These are phyloP conservation scores for Papilio aristodemus DNA, from an alignment of 1,140 invertebrate species.

Conservation along the genomic window DNA sequence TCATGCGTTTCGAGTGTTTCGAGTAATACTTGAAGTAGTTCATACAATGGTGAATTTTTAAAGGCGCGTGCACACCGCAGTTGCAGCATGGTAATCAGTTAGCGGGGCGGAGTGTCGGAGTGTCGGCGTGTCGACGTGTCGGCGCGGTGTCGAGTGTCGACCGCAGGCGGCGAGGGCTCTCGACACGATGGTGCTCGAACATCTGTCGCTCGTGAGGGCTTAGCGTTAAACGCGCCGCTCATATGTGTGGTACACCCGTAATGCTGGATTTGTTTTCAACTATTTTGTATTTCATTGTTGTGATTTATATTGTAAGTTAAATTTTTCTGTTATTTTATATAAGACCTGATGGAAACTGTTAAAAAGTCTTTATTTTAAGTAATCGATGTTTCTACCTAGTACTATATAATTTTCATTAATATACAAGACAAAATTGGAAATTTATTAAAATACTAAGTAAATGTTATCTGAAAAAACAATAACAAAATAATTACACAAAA, in stretches of 20 bases:
- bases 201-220: slow-evolving; percentile 56
- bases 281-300: slow-evolving; percentile 5
- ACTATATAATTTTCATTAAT: too few species aligned
- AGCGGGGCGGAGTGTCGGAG: slow-evolving; percentile 42
- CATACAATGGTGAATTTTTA: slow-evolving; percentile 30
- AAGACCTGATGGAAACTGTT: not conserved
- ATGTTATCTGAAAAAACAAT: too few species aligned
- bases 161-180: slow-evolving; percentile 49
- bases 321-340: not conserved
- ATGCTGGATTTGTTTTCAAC: slow-evolving; percentile 17
- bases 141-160: slow-evolving; percentile 46
- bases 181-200: slow-evolving; percentile 53
- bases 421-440: too few species aligned
- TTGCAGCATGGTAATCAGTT: slow-evolving; percentile 41
- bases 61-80: slow-evolving; percentile 13
- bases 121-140: slow-evolving; percentile 36
- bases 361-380: too few species aligned
- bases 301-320: not conserved
- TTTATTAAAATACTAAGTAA: too few species aligned
- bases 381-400: too few species aligned
- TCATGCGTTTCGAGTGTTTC: slow-evolving; percentile 23
- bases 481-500: too few species aligned
- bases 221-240: slow-evolving; percentile 49
- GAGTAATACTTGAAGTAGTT: slow-evolving; percentile 24
- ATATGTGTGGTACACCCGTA: slow-evolving; percentile 19